Percentiles rank a stretch among this genome's conserved stretches.
phyloP scores from a whole-genome alignment of 2,113 vertebrate species.

The Epinephelus cyanopodus region DNA sequence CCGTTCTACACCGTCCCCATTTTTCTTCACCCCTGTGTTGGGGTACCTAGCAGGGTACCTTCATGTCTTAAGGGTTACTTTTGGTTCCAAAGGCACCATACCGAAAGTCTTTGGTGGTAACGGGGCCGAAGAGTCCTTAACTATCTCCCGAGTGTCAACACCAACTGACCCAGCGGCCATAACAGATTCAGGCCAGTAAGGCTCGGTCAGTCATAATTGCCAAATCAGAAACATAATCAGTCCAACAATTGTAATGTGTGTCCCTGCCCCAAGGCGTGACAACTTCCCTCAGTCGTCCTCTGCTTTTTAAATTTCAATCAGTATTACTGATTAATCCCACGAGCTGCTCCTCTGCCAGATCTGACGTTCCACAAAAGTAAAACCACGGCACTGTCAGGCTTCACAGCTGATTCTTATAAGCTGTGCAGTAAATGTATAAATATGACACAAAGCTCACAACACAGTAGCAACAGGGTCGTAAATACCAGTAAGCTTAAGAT shows the following conservation, averaged over 20 bases:
- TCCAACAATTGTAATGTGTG: not conserved
- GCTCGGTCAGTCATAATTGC: not conserved
- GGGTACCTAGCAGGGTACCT: too few relatives aligned
- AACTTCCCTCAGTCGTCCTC: not conserved
- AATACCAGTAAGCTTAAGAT: slow-evolving; percentile 22
- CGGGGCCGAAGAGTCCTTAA: not conserved
- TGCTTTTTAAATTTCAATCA: slow-evolving; percentile 2
- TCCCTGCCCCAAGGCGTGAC: not conserved
- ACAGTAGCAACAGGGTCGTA: not conserved
- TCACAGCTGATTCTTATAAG: not conserved
- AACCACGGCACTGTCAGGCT: not conserved
- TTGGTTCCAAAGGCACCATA: too few relatives aligned
- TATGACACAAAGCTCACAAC: not conserved
- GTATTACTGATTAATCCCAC: not conserved
- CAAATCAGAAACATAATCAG: not conserved
- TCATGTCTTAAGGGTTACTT: too few relatives aligned
- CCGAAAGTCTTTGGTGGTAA: too few relatives aligned
- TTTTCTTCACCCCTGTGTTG: too few relatives aligned
- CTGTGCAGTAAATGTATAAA: not conserved
- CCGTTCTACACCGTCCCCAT: too few relatives aligned
- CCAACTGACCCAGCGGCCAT: not conserved
- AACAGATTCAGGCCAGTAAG: not conserved
- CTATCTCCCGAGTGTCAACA: not conserved
- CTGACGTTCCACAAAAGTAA: not conserved
- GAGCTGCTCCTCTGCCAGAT: not conserved